These are phyloP conservation scores for Diadumene lineata DNA, from an alignment of 92 coral and sea anemone genomes.

Conservation along the genomic window DNA sequence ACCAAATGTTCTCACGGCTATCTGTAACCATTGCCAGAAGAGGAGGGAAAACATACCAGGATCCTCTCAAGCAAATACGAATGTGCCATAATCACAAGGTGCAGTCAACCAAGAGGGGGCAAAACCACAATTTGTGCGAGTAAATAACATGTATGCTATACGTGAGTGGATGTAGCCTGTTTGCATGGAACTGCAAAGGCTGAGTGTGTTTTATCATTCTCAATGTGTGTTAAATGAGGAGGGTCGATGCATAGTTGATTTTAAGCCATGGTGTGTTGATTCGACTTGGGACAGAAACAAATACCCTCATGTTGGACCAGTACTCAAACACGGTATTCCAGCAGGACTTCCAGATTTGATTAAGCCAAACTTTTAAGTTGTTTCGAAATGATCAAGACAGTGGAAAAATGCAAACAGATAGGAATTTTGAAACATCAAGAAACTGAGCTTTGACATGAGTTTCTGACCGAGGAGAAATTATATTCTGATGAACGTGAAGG, in stretches of 20 bases:
- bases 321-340: slow-evolving; percentile 13
- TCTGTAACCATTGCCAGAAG: slow-evolving; percentile 48
- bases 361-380: slow-evolving; percentile 44
- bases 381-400: slow-evolving; percentile 36
- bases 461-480: slow-evolving; percentile 28
- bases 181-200: slow-evolving; percentile 19
- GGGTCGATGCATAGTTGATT: slow-evolving; percentile 18
- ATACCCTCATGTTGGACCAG: slow-evolving; percentile 8
- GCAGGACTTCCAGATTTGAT: slow-evolving; percentile 42
- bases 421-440: slow-evolving; percentile 45
- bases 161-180: slow-evolving; percentile 52
- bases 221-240: slow-evolving; percentile 23
- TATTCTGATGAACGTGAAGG: slow-evolving; percentile 7
- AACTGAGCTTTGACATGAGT: slow-evolving; percentile 30
- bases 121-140: slow-evolving; percentile 44
- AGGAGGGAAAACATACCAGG: slow-evolving; percentile 55
- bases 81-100: slow-evolving; percentile 63
- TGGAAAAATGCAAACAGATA: slow-evolving; percentile 40
- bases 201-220: slow-evolving; percentile 48
- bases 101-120: slow-evolving; percentile 55
- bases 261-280: slow-evolving; percentile 22
- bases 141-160: slow-evolving; percentile 42
- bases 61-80: slow-evolving; percentile 44
- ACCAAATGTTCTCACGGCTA: slow-evolving; percentile 54
- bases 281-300: slow-evolving; percentile 16